phyloP scores from a whole-genome alignment of 2,797 vertebrate genomes.

The Melanogrammus aeglefinus region DNA sequence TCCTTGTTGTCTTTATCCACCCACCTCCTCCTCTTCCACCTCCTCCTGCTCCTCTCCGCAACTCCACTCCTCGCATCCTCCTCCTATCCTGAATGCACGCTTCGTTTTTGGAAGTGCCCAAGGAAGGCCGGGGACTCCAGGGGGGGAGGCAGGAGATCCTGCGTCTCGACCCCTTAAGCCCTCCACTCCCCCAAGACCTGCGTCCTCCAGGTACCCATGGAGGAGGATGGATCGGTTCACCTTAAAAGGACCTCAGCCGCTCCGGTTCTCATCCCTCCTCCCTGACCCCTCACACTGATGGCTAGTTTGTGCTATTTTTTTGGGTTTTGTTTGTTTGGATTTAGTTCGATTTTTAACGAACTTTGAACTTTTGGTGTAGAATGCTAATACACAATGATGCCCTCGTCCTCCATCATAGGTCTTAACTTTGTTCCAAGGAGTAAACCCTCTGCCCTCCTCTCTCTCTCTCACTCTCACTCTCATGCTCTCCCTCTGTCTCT shows the following conservation, averaged over 20 bases:
- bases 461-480: slow-evolving; percentile 10
- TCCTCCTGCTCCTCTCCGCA: slow-evolving; percentile 52
- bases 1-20: slow-evolving; percentile 51
- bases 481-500: too few relatives aligned
- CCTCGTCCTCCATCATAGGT: slow-evolving; percentile 37
- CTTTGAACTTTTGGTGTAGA: slow-evolving; percentile 61
- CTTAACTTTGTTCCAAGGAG: slow-evolving; percentile 54
- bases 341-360: slow-evolving; percentile 59
- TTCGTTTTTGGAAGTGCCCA: slow-evolving; percentile 90
- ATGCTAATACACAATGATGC: slow-evolving; percentile 40
- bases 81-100: slow-evolving; percentile 77
- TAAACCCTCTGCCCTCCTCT: slow-evolving; percentile 19
- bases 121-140: slow-evolving; percentile 29
- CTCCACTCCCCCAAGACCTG: neutral
- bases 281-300: slow-evolving; percentile 33
- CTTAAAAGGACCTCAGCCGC: neutral
- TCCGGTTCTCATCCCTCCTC: neutral
- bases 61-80: slow-evolving; percentile 36
- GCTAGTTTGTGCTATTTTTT: slow-evolving; percentile 43
- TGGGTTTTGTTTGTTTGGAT: slow-evolving; percentile 30
- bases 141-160: too few relatives aligned
- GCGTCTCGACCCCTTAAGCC: neutral
- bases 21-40: slow-evolving; percentile 39
- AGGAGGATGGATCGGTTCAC: neutral
- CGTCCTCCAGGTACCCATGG: neutral